Evolutionary conservation across 2,888 invertebrate species (phyloP), one percentile per base, ranked within the genome.

Genomic region (Cantharis lateralis): DNA sequence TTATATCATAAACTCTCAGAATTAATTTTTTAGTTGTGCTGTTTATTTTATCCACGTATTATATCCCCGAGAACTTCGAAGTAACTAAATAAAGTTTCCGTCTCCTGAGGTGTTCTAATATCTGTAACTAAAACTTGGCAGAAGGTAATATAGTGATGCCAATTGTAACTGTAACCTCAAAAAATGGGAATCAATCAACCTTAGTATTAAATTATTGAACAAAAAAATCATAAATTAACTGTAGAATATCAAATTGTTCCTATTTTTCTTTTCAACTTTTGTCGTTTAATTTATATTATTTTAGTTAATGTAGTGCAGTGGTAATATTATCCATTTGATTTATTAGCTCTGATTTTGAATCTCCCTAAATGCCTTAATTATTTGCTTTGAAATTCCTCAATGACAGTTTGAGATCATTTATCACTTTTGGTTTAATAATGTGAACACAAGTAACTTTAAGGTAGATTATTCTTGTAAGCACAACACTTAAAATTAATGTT

Each of bases 11-110:
- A 48, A 48, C 48, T 48, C 48, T 2, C 0, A n/a, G 48, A 48
- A 48, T 48, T 48, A 48, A 48, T 48, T 48, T 48, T 48, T 48
- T 48, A 48, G 48, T 48, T 48, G 48, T n/a, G n/a, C 64, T 66
- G 64, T 66, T 66, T 66, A 66, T 66, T 66, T 66, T 20, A 66
- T 66, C 64, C 64, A 66, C 64, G 64, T 66, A 66, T 66, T 66
- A 66, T 66, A 18, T 66, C 64, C 64, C 64, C 13, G 10, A 66
- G 64, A 66, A 66, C 18, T 18, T 66, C 20, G 48, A 66, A 20
- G 64, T 66, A 66, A 66, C 64, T 66, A 66, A 66, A 66, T 66
- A 66, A 66, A 66, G 64, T 66, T 66, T 66, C 20, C 20, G 64
- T 66, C 64, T 66, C 64, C 16, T 24, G 64, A 66, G 64, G 64